phyloP scores from a whole-genome alignment of 2,113 vertebrate species.

The Mugil cephalus region DNA sequence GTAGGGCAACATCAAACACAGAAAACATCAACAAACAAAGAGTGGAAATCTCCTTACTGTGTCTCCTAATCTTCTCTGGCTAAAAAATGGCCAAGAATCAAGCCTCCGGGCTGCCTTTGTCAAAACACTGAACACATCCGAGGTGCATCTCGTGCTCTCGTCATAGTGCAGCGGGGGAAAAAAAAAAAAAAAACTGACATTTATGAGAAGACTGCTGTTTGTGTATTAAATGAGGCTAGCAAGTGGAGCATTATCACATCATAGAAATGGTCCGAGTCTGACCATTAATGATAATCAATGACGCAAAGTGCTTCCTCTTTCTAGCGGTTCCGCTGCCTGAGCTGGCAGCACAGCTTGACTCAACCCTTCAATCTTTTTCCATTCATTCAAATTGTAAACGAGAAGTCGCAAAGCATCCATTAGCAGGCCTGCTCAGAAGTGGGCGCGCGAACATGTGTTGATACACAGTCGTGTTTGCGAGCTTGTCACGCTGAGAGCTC shows the following conservation, averaged over 20 bases:
- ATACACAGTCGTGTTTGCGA: background rate
- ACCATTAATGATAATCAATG: slow-evolving; percentile 36
- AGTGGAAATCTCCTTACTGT: slow-evolving; percentile 42
- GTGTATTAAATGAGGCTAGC: background rate
- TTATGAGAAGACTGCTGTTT: background rate
- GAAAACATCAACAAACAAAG: no score
- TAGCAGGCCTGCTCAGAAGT: slow-evolving; percentile 16
- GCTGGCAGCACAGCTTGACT: slow-evolving; percentile 31
- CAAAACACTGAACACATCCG: slow-evolving; percentile 27
- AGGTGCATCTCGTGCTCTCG: slow-evolving; percentile 20
- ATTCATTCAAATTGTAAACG: slow-evolving; percentile 26
- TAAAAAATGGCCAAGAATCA: slow-evolving; percentile 1
- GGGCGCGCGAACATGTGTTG: slow-evolving; percentile 22
- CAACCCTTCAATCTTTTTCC: slow-evolving; percentile 6
- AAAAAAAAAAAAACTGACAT: background rate
- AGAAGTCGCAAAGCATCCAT: slow-evolving; percentile 11
- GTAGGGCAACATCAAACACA: slow-evolving; percentile 49
- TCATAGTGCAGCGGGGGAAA: background rate
- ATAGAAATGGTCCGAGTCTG: background rate
- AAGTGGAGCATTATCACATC: slow-evolving; percentile 16
- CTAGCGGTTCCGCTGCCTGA: background rate
- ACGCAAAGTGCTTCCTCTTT: slow-evolving; percentile 15
- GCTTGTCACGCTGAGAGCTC: slow-evolving; percentile 23
- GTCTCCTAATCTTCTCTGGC: slow-evolving; percentile 39
- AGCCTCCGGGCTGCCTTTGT: slow-evolving; percentile 21